phyloP scores from a whole-genome alignment of 2,888 invertebrate species.

The Eilema griseolum region DNA sequence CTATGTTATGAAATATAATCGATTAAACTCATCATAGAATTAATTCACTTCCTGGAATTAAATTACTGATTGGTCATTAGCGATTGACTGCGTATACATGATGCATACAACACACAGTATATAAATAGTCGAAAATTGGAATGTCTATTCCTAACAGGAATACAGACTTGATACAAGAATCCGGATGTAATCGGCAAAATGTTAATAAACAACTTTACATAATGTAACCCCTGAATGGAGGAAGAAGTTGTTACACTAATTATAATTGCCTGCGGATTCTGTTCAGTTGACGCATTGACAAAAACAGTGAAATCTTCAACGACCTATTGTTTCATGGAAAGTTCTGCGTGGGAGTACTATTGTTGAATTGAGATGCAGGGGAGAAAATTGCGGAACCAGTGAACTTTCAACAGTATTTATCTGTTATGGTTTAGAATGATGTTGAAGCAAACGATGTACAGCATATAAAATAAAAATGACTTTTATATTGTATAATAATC shows the following conservation, averaged over 20 bases:
- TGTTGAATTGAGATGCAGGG: slow-evolving; percentile 61
- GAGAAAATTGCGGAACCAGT: slow-evolving; percentile 76
- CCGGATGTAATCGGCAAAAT: slow-evolving; percentile 45
- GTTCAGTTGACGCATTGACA: slow-evolving; percentile 71
- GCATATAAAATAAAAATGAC: neutral
- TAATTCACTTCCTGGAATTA: slow-evolving; percentile 21
- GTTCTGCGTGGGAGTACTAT: slow-evolving; percentile 75
- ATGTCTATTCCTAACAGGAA: slow-evolving; percentile 24
- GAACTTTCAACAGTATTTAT: slow-evolving; percentile 59
- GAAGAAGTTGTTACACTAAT: slow-evolving; percentile 70
- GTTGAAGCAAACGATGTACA: slow-evolving; percentile 34
- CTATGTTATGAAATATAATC: slow-evolving; percentile 20
- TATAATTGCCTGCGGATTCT: slow-evolving; percentile 71
- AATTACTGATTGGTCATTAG: slow-evolving; percentile 27
- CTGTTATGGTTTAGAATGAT: slow-evolving; percentile 32
- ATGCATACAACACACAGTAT: slow-evolving; percentile 27
- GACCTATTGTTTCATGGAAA: slow-evolving; percentile 80
- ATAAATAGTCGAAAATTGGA: slow-evolving; percentile 22
- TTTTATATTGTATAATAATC: neutral
- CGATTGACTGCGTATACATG: slow-evolving; percentile 23
- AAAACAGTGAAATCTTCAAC: slow-evolving; percentile 84
- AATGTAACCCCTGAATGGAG: slow-evolving; percentile 60
- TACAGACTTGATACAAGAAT: slow-evolving; percentile 37
- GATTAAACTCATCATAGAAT: neutral
- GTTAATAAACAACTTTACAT: slow-evolving; percentile 44